Percentiles rank a stretch among this genome's conserved stretches.
These are phyloP conservation scores for Huso huso DNA, from an alignment of 2,797 vertebrate genomes.

Conservation along the genomic window DNA sequence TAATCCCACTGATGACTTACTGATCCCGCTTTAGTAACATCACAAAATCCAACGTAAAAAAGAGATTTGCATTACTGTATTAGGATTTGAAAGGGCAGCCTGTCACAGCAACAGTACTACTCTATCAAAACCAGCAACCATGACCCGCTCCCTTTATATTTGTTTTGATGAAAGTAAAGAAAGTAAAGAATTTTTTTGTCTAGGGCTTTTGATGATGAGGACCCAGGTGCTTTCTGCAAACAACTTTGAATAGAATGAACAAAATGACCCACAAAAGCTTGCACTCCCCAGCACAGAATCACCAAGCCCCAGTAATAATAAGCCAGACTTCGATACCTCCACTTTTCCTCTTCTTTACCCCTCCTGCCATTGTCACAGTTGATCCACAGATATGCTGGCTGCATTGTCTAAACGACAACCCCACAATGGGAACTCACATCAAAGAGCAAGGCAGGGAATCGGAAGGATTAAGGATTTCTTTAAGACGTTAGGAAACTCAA, in stretches of 20 bases:
- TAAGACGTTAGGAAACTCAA: no score
- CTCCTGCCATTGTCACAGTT: no score
- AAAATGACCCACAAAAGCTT: not conserved
- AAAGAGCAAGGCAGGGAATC: slow-evolving; percentile 25
- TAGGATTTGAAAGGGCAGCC: no score
- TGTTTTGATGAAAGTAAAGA: not conserved
- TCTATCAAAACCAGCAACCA: no score
- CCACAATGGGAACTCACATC: slow-evolving; percentile 32
- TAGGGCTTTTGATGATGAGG: not conserved
- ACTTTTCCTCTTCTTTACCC: not conserved
- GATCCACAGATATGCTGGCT: no score
- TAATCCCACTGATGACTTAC: no score
- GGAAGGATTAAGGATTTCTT: slow-evolving; percentile 20
- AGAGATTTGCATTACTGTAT: no score
- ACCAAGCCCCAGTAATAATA: not conserved
- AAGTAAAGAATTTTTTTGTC: not conserved
- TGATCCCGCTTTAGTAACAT: no score
- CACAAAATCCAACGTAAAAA: no score
- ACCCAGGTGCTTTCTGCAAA: slow-evolving; percentile 35
- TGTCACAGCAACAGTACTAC: no score
- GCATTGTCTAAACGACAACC: not conserved
- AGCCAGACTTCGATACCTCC: not conserved
- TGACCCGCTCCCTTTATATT: no score
- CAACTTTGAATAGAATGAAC: slow-evolving; percentile 6
- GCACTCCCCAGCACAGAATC: not conserved